A percentile compares a stretch with the other conserved stretches of the same genome.
These are phyloP conservation scores for Neodiprion virginianus DNA, from an alignment of 1,140 invertebrate genomes.

Conservation along the genomic window DNA sequence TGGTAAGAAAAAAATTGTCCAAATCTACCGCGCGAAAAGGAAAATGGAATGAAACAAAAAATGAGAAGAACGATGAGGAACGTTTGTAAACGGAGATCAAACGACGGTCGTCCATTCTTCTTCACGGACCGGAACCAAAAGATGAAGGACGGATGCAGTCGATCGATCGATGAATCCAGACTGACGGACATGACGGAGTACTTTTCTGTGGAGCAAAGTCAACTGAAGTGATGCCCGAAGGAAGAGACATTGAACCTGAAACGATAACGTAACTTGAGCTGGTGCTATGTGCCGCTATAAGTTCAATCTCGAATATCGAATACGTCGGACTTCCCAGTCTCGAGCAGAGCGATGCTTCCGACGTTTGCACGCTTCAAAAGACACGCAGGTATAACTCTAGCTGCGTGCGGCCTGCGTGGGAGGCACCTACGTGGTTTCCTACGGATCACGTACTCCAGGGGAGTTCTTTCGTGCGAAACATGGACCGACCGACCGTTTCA, in stretches of 20 bases:
- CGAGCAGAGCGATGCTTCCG: background rate
- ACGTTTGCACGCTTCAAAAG: background rate
- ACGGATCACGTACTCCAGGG: slow-evolving; percentile 6
- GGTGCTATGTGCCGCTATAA: too few relatives aligned
- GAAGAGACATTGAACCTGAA: slow-evolving; percentile 16
- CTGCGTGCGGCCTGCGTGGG: background rate
- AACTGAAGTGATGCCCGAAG: slow-evolving; percentile 20
- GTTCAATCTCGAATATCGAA: too few relatives aligned
- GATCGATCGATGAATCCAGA: too few relatives aligned
- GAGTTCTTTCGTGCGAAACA: background rate
- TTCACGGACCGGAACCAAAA: too few relatives aligned
- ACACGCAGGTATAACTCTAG: background rate
- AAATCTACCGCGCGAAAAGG: too few relatives aligned
- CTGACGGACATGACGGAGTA: slow-evolving; percentile 26
- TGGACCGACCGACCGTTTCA: background rate
- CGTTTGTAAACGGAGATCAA: too few relatives aligned
- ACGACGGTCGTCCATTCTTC: too few relatives aligned
- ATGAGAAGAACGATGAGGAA: too few relatives aligned
- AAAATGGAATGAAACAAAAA: too few relatives aligned
- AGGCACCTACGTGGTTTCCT: background rate
- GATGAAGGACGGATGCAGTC: too few relatives aligned
- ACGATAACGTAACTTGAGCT: too few relatives aligned
- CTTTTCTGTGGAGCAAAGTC: slow-evolving; percentile 40
- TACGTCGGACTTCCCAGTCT: background rate
- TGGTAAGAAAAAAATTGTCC: too few relatives aligned